Conservation (phyloP, 2,797 vertebrate genomes). For the Melanotaenia maccullochi region DNA sequence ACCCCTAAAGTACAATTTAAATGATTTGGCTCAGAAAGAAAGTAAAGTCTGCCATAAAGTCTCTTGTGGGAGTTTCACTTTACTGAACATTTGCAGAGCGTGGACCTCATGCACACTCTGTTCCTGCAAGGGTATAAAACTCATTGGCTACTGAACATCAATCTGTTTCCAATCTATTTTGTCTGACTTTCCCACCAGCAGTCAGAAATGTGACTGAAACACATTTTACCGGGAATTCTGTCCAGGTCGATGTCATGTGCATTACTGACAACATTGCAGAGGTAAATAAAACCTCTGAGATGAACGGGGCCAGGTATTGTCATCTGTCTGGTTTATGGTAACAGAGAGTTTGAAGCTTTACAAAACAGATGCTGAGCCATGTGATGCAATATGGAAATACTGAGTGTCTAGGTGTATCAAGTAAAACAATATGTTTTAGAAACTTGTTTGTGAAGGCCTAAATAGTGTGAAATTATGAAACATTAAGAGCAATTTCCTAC, state of each 20-base stretch:
- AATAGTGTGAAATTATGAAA: constrained; percentile 10
- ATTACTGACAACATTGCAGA: constrained; percentile 45
- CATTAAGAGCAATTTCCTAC: constrained; percentile 20
- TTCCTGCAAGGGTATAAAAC: constrained; percentile 60
- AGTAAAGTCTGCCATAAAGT: constrained; percentile 37
- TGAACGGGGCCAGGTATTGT: constrained; percentile 13
- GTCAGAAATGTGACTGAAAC: constrained; percentile 57
- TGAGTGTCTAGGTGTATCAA: constrained; percentile 4
- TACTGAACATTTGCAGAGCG: constrained; percentile 37
- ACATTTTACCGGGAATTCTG: constrained; percentile 41
- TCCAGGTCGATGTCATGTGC: constrained; percentile 35
- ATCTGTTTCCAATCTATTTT: constrained; percentile 66
- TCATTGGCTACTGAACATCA: constrained; percentile 69
- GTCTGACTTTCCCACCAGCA: constrained; percentile 57
- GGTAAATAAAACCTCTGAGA: constrained; percentile 11
- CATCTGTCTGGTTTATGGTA: constrained; percentile 24
- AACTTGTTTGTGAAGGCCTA: background rate
- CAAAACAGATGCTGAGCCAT: background rate
- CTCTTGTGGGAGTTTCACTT: constrained; percentile 36
- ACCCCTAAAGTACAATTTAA: constrained; percentile 25
- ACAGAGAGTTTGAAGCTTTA: constrained; percentile 4
- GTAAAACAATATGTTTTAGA: constrained; percentile 6
- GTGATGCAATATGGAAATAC: constrained; percentile 43
- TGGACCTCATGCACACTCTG: constrained; percentile 25
- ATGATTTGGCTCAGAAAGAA: constrained; percentile 24